Conservation (phyloP, 2,888 invertebrate species). For the Hyposoter dolosus region DNA sequence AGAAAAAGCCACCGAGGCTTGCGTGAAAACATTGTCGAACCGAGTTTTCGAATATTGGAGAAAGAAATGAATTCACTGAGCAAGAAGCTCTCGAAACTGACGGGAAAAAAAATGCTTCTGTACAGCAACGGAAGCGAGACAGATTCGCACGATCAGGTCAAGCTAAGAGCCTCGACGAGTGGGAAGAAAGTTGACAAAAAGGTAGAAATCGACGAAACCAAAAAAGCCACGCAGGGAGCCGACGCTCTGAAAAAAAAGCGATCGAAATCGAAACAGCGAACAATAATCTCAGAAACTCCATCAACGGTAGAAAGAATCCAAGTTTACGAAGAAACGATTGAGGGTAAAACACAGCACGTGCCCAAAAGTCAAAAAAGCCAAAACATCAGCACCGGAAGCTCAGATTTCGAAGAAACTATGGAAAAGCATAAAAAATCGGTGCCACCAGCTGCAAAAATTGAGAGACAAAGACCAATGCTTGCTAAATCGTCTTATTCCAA, state of each 20-base stretch:
- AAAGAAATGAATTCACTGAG: conserved; percentile 79
- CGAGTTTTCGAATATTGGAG: conserved; percentile 81
- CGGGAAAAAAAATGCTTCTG: conserved; percentile 74
- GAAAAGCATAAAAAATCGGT: conserved; percentile 71
- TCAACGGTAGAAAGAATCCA: conserved; percentile 64
- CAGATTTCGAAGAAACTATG: conserved; percentile 76
- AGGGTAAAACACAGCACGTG: conserved; percentile 64
- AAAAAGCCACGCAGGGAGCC: conserved; percentile 49
- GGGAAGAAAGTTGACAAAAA: conserved; percentile 56
- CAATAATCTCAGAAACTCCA: conserved; percentile 59
- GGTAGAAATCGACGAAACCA: conserved; percentile 36
- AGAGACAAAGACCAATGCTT: conserved; percentile 64
- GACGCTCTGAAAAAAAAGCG: conserved; percentile 64
- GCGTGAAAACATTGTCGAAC: conserved; percentile 73
- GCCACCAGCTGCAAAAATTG: conserved; percentile 49
- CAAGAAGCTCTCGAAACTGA: conserved; percentile 77
- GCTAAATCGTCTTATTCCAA: conserved; percentile 58
- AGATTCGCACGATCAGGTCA: conserved; percentile 54
- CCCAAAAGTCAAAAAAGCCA: conserved; percentile 75
- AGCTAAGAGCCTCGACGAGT: conserved; percentile 36
- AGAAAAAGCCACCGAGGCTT: conserved; percentile 46
- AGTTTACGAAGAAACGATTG: conserved; percentile 56
- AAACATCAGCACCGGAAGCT: conserved; percentile 77
- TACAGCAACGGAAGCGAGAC: conserved; percentile 71
- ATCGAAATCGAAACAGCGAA: conserved; percentile 68